Evolutionary conservation across 1,140 invertebrate genomes (phyloP).

Genomic region (Bombus haemorrhoidalis): DNA sequence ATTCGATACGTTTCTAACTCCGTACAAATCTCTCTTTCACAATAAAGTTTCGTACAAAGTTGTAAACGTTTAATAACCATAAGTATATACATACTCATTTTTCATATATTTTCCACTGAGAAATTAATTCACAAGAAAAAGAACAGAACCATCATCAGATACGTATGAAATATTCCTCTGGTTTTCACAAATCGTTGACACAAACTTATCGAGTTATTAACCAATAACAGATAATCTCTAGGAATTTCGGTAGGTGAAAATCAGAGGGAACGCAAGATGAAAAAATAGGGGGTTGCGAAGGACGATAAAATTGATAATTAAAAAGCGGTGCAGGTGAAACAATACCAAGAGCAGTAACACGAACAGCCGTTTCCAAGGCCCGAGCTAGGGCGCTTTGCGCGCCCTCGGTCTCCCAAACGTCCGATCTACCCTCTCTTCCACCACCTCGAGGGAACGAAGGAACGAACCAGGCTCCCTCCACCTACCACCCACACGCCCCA

Average conservation of each 20-base stretch:
- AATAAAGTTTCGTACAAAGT: not conserved
- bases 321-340: constrained; percentile 20
- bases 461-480: constrained; percentile 72
- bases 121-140: not conserved
- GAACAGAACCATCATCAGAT: not conserved
- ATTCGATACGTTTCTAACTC: not conserved
- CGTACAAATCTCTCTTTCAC: not conserved
- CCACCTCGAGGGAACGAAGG: constrained; percentile 60
- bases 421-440: constrained; percentile 74
- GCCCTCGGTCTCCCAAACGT: constrained; percentile 71
- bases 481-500: constrained; percentile 67
- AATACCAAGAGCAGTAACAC: constrained; percentile 28
- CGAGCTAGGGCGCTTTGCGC: constrained; percentile 73
- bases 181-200: not conserved
- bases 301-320: constrained; percentile 22
- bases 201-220: not conserved
- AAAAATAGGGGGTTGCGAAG: not conserved
- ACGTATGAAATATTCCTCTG: not conserved
- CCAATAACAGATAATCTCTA: not conserved
- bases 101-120: too few species aligned
- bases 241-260: not conserved
- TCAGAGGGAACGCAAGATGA: not conserved
- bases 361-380: constrained; percentile 68
- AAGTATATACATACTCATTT: not conserved
- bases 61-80: not conserved